These are phyloP conservation scores for Motacilla alba DNA, from an alignment of 2,113 vertebrate species.

Conservation along the genomic window DNA sequence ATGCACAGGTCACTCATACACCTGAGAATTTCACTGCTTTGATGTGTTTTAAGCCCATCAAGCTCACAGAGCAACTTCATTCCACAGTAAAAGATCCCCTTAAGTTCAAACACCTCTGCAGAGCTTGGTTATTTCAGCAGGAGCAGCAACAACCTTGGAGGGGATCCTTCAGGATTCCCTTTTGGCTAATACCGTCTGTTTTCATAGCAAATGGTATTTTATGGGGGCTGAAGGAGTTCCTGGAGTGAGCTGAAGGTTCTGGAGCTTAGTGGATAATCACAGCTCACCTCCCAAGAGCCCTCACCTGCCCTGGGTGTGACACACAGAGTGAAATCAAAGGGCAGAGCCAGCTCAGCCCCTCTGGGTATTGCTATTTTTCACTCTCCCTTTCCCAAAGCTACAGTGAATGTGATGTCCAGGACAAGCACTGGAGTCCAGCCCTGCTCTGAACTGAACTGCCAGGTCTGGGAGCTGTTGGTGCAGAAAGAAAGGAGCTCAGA, in stretches of 20 bases:
- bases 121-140: neutral
- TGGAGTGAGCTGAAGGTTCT: neutral
- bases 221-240: neutral
- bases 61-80: neutral
- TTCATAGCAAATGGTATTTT: neutral
- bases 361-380: neutral
- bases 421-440: neutral
- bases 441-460: neutral
- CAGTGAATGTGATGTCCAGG: neutral
- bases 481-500: neutral
- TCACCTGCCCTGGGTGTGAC: neutral
- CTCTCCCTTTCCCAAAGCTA: neutral
- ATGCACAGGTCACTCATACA: neutral
- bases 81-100: neutral
- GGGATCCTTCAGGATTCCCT: neutral
- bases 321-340: neutral
- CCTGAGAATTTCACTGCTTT: neutral
- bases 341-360: neutral
- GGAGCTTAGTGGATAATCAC: neutral
- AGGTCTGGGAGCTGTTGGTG: neutral
- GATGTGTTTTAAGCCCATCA: neutral
- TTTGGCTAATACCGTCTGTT: neutral
- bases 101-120: neutral
- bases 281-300: neutral
- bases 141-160: neutral